Base-by-base conservation (phyloP, 2,888 invertebrate genomes). In the Dasysyrphus albostriatus region DNA sequence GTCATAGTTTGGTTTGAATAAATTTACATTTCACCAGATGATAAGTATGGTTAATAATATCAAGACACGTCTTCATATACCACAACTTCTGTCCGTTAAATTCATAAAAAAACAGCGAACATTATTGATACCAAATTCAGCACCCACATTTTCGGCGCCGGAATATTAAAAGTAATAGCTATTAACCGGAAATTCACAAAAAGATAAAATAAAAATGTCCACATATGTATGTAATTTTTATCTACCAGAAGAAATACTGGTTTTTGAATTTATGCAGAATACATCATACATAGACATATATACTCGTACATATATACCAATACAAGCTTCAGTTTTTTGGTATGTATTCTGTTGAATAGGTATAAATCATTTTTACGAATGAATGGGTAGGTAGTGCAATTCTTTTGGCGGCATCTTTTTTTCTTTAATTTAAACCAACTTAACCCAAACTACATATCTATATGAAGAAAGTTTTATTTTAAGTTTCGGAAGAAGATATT, bases 141-240 rank as follows among this genome's bases (percentile, higher is more conserved):
- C 16, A 47, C 8, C 47, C 49, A 76, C 72, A 37, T 75, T 75
- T 70, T 58, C 58, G 24, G 3, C 19, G 32, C 24, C 3, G n/a
- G n/a, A n/a, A 42, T 42, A n/a, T n/a, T 47, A 8, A 8, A n/a
- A n/a, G n/a, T 16, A 44, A 44, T 2, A 2, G n/a, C n/a, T n/a
- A n/a, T 16, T 63, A 49, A 78, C 78, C 78, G 83, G 83, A 78
- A 74, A 74, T 29, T 54, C 7, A 69, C 67, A 78, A 61, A 39
- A 34, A 10, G 0, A 59, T 1, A 61, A 56, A 16, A 39, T 14
- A 14, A 19, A 54, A 32, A 37, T 73, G 29, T 34, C 29, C 47
- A 34, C 19, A 2, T 42, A 47, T 3, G 2, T 19, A 29, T 32
- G 24, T 24, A 24, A 24, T n/a, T n/a, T n/a, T n/a, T n/a, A n/a